These are phyloP conservation scores for Cataglyphis altisquamis DNA, from an alignment of 2,888 invertebrate species.

Conservation along the genomic window DNA sequence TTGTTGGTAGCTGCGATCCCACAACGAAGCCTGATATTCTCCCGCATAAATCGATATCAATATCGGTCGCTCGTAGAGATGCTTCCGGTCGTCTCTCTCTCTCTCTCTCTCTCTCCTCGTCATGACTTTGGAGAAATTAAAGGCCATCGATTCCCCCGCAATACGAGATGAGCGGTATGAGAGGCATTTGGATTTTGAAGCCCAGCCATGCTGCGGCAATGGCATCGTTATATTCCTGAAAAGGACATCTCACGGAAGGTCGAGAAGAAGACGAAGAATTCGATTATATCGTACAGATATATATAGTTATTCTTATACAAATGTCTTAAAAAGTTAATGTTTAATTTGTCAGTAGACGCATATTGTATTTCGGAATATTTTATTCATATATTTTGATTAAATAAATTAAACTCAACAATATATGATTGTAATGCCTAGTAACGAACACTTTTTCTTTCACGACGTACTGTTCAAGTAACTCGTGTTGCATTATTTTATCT, in stretches of 20 bases:
- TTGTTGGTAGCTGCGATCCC: neutral
- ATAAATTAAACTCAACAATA: slow-evolving; percentile 96
- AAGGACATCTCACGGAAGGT: slow-evolving; percentile 90
- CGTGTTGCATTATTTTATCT: neutral
- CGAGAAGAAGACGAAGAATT: slow-evolving; percentile 87
- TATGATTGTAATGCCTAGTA: slow-evolving; percentile 95
- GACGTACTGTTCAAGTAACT: slow-evolving; percentile 93
- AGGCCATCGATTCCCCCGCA: slow-evolving; percentile 78
- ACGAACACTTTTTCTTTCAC: slow-evolving; percentile 92
- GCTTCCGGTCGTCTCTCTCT: slow-evolving; percentile 42
- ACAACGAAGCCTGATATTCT: slow-evolving; percentile 17
- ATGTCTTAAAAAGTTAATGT: neutral
- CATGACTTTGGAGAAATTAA: slow-evolving; percentile 73
- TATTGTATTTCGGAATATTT: slow-evolving; percentile 90
- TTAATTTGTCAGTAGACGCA: neutral
- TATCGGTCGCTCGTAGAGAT: slow-evolving; percentile 62
- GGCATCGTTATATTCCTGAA: slow-evolving; percentile 93
- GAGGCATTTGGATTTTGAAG: slow-evolving; percentile 96
- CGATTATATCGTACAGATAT: slow-evolving; percentile 95
- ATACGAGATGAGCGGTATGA: slow-evolving; percentile 89
- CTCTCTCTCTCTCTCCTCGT: neutral
- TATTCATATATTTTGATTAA: slow-evolving; percentile 89
- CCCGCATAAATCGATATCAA: slow-evolving; percentile 54
- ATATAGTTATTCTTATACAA: slow-evolving; percentile 84
- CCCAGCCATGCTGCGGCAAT: slow-evolving; percentile 94